Evolutionary conservation across 2,797 vertebrate species (phyloP), one percentile per base, ranked within the genome.

Genomic region (Eupleurogrammus muticus): DNA sequence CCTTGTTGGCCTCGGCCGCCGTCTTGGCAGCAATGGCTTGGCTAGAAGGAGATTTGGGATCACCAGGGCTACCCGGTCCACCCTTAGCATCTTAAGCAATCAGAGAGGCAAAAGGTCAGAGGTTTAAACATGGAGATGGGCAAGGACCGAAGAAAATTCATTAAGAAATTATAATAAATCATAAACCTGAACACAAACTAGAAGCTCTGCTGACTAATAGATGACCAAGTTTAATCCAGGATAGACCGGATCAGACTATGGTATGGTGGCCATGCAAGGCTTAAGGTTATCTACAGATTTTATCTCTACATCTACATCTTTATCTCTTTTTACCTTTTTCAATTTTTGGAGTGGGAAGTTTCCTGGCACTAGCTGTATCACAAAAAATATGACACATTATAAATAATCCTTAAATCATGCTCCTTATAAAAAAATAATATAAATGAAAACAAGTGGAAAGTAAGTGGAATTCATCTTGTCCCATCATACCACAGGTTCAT

Each of bases 41-140:
- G 90, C 96, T 96, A 56, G 92, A 90, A 0, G 97, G 97, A 1
- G 97, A 97, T 53, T 97, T 96, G 0, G 96, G 96, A 35, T 95
- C 96, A 14, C 97, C 96, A 0, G 97, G 97, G 85, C 97, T 99
- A 95, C 94, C 98, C 80, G 97, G 96, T 76, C 97, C 97, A 40
- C 97, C 98, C 81, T 90, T 90, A 55, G 94, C 96, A 71, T 97
- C 91, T 96, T 93, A 2, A 91, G 44, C 24, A 71, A 0, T 5
- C 90, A 77, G 80, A 77, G 28, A 72, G 38, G 40, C 2, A 5
- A 49, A 1, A 3, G 3, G 46, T 70, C 36, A 74, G 36, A 24
- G 3, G 49, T 24, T 66, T 3, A 63, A 60, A 60, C 52, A 32
- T 2, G 28, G n/a, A 12, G 16, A 56, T 2, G 8, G 13, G 5